Conservation (phyloP, 2,797 vertebrate genomes). For the Oophaga sylvatica region DNA sequence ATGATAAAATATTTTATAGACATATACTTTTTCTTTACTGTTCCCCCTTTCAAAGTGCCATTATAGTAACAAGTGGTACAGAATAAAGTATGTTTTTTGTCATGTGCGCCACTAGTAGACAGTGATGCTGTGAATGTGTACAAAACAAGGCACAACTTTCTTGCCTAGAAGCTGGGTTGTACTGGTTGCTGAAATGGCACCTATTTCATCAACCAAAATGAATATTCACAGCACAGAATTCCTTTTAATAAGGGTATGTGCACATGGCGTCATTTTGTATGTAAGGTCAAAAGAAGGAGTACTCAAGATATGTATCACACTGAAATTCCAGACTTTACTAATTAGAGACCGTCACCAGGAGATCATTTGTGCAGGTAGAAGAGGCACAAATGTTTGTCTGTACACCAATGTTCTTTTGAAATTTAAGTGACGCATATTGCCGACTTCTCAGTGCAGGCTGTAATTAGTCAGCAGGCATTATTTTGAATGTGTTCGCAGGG, state of each 20-base stretch:
- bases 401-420: neutral
- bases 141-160: too few species aligned
- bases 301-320: neutral
- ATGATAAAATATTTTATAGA: too few species aligned
- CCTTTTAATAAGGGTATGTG: neutral
- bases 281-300: neutral
- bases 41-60: too few species aligned
- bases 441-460: neutral
- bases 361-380: neutral
- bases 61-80: too few species aligned
- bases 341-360: neutral
- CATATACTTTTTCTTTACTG: too few species aligned
- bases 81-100: too few species aligned
- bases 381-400: neutral
- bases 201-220: neutral
- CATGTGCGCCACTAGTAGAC: too few species aligned
- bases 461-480: neutral
- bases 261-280: neutral
- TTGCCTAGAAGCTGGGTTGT: too few species aligned
- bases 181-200: neutral
- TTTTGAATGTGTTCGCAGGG: neutral
- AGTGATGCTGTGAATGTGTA: too few species aligned
- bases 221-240: neutral
- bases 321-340: neutral
- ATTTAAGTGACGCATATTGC: neutral